Evolutionary conservation across 2,113 vertebrate genomes (phyloP).

Genomic region (Microcebus murinus): DNA sequence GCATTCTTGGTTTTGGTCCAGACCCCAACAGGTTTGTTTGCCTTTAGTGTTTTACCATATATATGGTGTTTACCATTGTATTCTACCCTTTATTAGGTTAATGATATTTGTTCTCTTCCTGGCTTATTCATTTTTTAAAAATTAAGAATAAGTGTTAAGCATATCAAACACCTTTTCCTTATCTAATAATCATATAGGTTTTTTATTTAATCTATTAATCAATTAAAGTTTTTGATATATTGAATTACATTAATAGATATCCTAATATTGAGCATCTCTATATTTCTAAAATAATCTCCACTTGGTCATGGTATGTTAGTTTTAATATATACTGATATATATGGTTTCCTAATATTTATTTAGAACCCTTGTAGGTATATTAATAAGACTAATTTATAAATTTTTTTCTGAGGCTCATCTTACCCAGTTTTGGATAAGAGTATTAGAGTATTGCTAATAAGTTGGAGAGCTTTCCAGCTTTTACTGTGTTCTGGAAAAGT

Average conservation of each 20-base stretch:
- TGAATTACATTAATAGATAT: not conserved
- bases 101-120: not conserved
- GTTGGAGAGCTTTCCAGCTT: not conserved
- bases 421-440: not conserved
- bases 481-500: not conserved
- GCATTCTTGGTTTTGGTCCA: not conserved
- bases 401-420: not conserved
- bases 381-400: not conserved
- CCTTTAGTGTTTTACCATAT: not conserved
- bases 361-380: not conserved
- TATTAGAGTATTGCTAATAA: not conserved
- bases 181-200: not conserved
- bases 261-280: not conserved
- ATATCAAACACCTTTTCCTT: not conserved
- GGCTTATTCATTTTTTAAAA: not conserved
- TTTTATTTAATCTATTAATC: not conserved
- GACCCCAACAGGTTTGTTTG: not conserved
- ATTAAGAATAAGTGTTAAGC: not conserved
- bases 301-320: not conserved
- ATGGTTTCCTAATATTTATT: slow-evolving; percentile 1
- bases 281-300: not conserved
- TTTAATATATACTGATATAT: not conserved
- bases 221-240: not conserved
- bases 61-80: not conserved
- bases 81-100: not conserved